These are phyloP conservation scores for Spilosoma lubricipeda DNA, from an alignment of 2,888 invertebrate genomes.

Conservation along the genomic window DNA sequence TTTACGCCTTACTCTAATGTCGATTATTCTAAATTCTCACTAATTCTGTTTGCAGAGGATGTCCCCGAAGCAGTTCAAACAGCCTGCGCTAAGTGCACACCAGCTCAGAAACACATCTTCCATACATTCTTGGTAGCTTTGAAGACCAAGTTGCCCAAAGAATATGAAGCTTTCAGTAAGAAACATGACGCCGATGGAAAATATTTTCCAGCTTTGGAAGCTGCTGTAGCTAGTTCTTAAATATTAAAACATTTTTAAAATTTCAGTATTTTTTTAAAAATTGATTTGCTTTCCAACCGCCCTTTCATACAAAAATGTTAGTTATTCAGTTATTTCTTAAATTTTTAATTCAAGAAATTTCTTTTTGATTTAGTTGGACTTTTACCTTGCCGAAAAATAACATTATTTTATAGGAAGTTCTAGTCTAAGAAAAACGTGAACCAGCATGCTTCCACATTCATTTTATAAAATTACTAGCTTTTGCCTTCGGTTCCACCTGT, in stretches of 20 bases:
- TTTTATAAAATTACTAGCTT: too few species aligned
- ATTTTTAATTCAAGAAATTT: too few species aligned
- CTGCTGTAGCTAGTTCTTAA: slow-evolving; percentile 58
- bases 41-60: slow-evolving; percentile 77
- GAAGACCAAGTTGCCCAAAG: slow-evolving; percentile 79
- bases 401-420: too few species aligned
- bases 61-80: slow-evolving; percentile 88
- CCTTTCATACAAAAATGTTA: background rate
- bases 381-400: too few species aligned
- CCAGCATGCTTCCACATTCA: too few species aligned
- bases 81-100: slow-evolving; percentile 88
- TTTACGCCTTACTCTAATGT: background rate
- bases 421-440: too few species aligned
- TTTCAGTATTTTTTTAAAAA: background rate
- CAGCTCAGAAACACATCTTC: slow-evolving; percentile 87
- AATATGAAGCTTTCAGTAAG: slow-evolving; percentile 78
- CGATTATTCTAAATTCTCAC: background rate
- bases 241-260: slow-evolving; percentile 7
- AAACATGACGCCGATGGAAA: slow-evolving; percentile 87
- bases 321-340: background rate
- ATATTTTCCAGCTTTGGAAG: slow-evolving; percentile 70
- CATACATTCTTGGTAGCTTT: slow-evolving; percentile 85
- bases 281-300: background rate
- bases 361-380: too few species aligned
- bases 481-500: too few species aligned